phyloP scores from a whole-genome alignment of 2,113 vertebrate species.

The Actenoides lindsayi region DNA sequence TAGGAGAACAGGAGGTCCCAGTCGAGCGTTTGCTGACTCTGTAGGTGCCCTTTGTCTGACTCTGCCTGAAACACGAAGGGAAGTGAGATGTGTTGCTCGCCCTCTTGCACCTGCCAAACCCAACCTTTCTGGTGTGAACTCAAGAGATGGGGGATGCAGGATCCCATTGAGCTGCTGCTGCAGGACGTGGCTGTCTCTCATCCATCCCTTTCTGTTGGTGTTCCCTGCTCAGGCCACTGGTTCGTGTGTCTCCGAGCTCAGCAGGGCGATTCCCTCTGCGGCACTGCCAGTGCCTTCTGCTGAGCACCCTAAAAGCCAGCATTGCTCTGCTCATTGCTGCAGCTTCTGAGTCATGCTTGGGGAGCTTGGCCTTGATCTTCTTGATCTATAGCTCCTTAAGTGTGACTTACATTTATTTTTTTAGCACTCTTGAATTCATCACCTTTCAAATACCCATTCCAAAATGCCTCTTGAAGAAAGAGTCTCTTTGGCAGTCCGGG shows the following conservation, averaged over 20 bases:
- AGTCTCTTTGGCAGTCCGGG: conserved; percentile 8
- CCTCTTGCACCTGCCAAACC: background rate
- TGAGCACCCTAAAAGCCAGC: background rate
- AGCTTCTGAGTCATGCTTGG: background rate
- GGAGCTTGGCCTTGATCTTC: background rate
- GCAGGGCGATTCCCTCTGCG: fast-evolving
- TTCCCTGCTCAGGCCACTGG: background rate
- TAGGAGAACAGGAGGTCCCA: background rate
- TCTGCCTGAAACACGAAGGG: background rate
- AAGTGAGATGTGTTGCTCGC: background rate
- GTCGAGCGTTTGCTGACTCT: background rate
- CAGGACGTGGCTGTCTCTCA: background rate
- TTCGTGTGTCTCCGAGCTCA: fast-evolving
- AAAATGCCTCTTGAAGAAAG: background rate
- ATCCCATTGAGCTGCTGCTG: background rate
- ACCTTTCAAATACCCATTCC: background rate
- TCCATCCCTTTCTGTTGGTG: fast-evolving
- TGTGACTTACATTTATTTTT: background rate
- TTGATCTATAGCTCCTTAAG: background rate
- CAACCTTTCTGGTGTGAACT: background rate
- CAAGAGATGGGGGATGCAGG: background rate
- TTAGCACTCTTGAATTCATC: background rate
- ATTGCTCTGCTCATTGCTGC: background rate
- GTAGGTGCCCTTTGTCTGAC: background rate
- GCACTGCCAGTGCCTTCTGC: background rate